phyloP scores from a whole-genome alignment of 2,888 invertebrate species.

The Dolomedes plantarius region DNA sequence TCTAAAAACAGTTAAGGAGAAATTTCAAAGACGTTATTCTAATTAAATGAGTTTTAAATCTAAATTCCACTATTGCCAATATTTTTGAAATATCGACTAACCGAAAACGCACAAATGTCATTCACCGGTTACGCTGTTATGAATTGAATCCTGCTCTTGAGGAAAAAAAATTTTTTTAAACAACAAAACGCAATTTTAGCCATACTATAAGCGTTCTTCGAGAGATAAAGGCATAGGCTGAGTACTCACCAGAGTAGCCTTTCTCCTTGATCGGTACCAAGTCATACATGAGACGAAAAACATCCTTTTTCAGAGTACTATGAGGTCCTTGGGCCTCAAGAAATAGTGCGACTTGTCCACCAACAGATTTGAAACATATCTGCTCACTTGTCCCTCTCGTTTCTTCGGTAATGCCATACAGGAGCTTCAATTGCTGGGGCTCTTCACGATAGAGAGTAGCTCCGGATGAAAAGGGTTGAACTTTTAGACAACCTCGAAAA shows the following conservation, averaged over 20 bases:
- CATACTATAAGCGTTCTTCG: too few relatives aligned
- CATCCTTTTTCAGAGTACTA: constrained; percentile 77
- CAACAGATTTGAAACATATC: constrained; percentile 82
- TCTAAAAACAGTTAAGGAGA: too few relatives aligned
- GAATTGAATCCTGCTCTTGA: too few relatives aligned
- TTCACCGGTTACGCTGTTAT: too few relatives aligned
- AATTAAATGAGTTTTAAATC: too few relatives aligned
- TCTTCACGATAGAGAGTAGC: constrained; percentile 83
- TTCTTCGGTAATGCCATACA: constrained; percentile 78
- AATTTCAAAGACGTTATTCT: too few relatives aligned
- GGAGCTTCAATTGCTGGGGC: constrained; percentile 80
- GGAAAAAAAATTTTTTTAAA: too few relatives aligned
- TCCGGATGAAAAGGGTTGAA: constrained; percentile 76
- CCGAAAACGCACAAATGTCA: too few relatives aligned
- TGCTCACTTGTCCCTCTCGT: constrained; percentile 49
- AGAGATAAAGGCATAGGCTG: too few relatives aligned
- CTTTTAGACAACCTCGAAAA: constrained; percentile 84
- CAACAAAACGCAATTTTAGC: too few relatives aligned
- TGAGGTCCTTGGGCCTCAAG: constrained; percentile 79
- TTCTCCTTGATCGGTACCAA: constrained; percentile 80
- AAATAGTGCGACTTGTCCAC: constrained; percentile 83
- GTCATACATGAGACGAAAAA: constrained; percentile 84
- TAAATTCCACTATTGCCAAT: too few relatives aligned
- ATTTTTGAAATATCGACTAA: too few relatives aligned
- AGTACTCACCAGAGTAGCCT: constrained; percentile 23